Evolutionary conservation across 2,797 vertebrate genomes (phyloP), one percentile per base, ranked within the genome.

Genomic region (Mus minutoides): DNA sequence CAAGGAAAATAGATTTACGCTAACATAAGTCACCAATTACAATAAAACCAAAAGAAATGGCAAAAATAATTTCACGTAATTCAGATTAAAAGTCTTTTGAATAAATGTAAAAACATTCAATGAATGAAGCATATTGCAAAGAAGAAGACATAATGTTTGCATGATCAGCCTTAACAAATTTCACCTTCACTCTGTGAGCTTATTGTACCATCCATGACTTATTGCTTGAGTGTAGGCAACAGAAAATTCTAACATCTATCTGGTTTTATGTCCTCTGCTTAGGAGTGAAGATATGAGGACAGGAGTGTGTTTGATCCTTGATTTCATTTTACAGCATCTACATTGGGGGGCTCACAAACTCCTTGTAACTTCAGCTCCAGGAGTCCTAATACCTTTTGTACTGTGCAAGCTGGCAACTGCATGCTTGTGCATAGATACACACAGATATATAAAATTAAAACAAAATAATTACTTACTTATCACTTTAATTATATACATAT

Each of bases 271-370:
- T 14, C 0, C 6, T 71, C 2, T 90, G 43, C 13, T 92, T 31
- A 24, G 6, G 4, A 49, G 79, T 43, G 12, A 2, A 80, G 13
- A 62, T 14, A 3, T 12, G 37, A 0, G 8, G 49, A 84, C 22
- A 46, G 0, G 1, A 56, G 14, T 31, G 3, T 6, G 1, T 13
- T 24, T 3, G 0, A 24, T 24, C 6, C 5, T 31, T 64, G 29
- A 34, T 11, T 84, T 64, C 34, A 17, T 19, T 84, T 46, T 64
- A 29, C 6, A 46, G 40, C 17, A 14, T 0, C 40, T 29, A 22
- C 40, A 64, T 22, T 46, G 40, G 40, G 2, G 19, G 21, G 9
- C 37, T 62, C 9, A 46, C 29, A 64, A 84, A 64, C 29, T 22
- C 9, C 17, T 84, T 84, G 8, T 64, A 34, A 46, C 17, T 64